Percentiles rank a stretch among this genome's conserved stretches.
Evolutionary conservation across 2,888 invertebrate genomes (phyloP).

Genomic region (Hololepta plana): DNA sequence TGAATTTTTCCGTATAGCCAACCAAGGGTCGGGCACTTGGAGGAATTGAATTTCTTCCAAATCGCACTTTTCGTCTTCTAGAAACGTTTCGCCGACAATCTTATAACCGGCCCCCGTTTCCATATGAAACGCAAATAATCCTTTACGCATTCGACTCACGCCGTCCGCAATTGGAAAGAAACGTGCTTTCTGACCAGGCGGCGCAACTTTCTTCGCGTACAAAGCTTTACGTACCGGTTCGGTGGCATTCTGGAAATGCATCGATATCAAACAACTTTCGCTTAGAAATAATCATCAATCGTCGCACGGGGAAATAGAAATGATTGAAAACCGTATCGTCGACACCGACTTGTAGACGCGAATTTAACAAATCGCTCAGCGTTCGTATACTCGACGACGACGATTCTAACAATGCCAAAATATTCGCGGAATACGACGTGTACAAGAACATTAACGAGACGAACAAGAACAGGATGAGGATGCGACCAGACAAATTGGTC

Average conservation of each 20-base stretch:
- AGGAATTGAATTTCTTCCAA: slow-evolving; percentile 42
- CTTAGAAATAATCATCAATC: not conserved
- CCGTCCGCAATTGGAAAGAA: slow-evolving; percentile 45
- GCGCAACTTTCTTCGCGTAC: slow-evolving; percentile 43
- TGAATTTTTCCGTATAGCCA: slow-evolving; percentile 41
- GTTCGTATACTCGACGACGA: slow-evolving; percentile 49
- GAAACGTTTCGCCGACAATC: slow-evolving; percentile 45
- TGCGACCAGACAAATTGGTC: slow-evolving; percentile 26
- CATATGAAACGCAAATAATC: slow-evolving; percentile 53
- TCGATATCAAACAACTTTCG: not conserved
- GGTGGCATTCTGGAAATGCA: slow-evolving; percentile 34
- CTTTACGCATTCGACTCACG: slow-evolving; percentile 37
- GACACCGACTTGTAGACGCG: slow-evolving; percentile 45
- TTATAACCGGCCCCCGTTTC: slow-evolving; percentile 53
- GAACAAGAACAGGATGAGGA: slow-evolving; percentile 43
- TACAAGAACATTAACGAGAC: slow-evolving; percentile 50
- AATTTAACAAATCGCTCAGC: slow-evolving; percentile 42
- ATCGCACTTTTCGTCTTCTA: slow-evolving; percentile 55
- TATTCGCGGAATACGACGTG: slow-evolving; percentile 58
- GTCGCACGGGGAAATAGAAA: slow-evolving; percentile 45
- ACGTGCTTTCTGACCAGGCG: slow-evolving; percentile 35
- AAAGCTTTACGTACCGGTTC: slow-evolving; percentile 43
- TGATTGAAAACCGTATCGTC: slow-evolving; percentile 51
- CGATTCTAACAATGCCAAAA: slow-evolving; percentile 55
- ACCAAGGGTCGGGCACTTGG: slow-evolving; percentile 43